Evolutionary conservation across 2,797 vertebrate genomes (phyloP).

Genomic region (Odontamblyopus rebecca): DNA sequence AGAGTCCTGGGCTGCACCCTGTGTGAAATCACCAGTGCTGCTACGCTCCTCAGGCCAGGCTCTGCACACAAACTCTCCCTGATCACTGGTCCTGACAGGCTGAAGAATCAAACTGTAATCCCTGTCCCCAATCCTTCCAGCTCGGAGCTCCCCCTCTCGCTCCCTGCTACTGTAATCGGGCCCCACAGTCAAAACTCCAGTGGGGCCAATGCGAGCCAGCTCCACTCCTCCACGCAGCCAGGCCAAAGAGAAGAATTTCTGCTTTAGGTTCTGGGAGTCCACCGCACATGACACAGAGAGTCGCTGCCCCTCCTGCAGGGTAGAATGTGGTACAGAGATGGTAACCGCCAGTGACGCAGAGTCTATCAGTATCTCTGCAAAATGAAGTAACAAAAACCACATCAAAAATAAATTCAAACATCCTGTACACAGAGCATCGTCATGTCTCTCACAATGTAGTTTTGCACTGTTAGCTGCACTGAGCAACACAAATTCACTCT

Average conservation of each 20-base stretch:
- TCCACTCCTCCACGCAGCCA: conserved; percentile 71
- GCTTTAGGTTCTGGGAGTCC: conserved; percentile 38
- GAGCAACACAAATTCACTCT: too few species aligned
- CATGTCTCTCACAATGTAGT: background rate
- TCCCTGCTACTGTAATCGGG: conserved; percentile 54
- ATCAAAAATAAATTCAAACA: conserved; percentile 18
- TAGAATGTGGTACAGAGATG: conserved; percentile 37
- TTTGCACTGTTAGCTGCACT: background rate
- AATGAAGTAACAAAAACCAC: background rate
- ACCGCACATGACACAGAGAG: conserved; percentile 76
- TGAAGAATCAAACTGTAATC: conserved; percentile 75
- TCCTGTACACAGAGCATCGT: conserved; percentile 16
- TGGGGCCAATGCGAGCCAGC: conserved; percentile 73
- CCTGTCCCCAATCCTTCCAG: conserved; percentile 59
- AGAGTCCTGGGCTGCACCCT: conserved; percentile 62
- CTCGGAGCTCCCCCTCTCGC: conserved; percentile 70
- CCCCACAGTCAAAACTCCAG: conserved; percentile 70
- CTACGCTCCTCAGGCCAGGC: conserved; percentile 68
- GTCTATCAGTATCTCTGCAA: conserved; percentile 46
- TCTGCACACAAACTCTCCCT: conserved; percentile 79
- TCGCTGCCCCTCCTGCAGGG: conserved; percentile 70
- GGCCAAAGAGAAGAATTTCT: conserved; percentile 68
- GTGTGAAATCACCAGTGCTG: conserved; percentile 44
- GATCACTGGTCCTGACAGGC: conserved; percentile 69
- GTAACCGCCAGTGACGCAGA: conserved; percentile 62